Evolutionary conservation across 2,797 vertebrate genomes (phyloP), one percentile per base, ranked within the genome.

Genomic region (Leptatherina wallacei): DNA sequence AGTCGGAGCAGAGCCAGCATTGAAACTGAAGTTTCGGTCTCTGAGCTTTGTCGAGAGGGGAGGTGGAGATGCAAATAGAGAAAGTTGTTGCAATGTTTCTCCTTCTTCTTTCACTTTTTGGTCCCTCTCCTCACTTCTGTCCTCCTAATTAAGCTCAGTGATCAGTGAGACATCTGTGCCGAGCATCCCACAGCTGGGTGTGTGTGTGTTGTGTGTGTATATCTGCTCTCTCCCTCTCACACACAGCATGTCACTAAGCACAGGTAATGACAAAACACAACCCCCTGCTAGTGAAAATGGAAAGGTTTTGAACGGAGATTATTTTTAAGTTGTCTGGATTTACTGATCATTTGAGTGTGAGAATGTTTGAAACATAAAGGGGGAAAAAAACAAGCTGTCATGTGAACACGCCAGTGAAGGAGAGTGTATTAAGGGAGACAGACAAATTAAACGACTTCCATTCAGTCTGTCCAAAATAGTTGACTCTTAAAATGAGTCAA

Each of bases 121-220:
- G 16, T 78, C 49, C 63, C 51, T 52, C 29, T 71, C 62, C 58
- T 77, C 59, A 69, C 54, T 67, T 77, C 71, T 71, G 65, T 73
- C 59, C 62, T 71, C 71, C 84, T 93, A 89, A 93, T 94, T 91
- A 92, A 87, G 75, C 87, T 79, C 84, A 72, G 63, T 83, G 81
- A 86, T 84, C 81, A 77, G 78, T 81, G 86, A 91, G 86, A 81
- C 83, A 75, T 89, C 70, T 84, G 76, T 75, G 77, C 75, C 36
- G 61, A 58, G 35, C 27, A 44, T 90, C 81, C 80, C 90, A 79
- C 33, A 84, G 71, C 59, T 77, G 30, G 4, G 27, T 20, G 38
- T 70, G 18, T 30, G 27, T 55, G 47, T 49, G 3, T 5, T 6
- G 33, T 9, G 36, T 33, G 10, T 2, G 24, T 0, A 0, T 6